These are phyloP conservation scores for Pristis pectinata DNA, from an alignment of 2,797 vertebrate species.

Conservation along the genomic window DNA sequence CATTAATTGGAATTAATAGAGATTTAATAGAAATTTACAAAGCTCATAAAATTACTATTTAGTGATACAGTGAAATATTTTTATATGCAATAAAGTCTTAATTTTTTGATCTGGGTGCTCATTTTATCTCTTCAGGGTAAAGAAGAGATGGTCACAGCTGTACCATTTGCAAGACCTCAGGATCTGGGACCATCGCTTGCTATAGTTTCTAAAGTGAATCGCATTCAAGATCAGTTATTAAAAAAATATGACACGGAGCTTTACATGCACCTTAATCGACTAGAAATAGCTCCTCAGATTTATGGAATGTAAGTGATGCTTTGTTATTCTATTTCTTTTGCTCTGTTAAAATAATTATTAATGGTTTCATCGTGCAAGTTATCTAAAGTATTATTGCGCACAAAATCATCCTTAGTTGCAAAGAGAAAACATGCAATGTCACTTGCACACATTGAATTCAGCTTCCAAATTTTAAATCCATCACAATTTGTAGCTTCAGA, in stretches of 20 bases:
- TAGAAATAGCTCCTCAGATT: slow-evolving; percentile 97
- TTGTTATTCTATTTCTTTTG: not conserved
- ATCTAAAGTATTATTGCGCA: not conserved
- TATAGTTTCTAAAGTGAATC: slow-evolving; percentile 95
- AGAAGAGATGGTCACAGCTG: slow-evolving; percentile 82
- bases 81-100: too few relatives aligned
- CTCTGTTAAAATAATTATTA: not conserved
- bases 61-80: not conserved
- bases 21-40: not conserved
- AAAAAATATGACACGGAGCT: slow-evolving; percentile 96
- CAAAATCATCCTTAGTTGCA: too few relatives aligned
- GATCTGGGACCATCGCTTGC: slow-evolving; percentile 90
- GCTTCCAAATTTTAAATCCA: too few relatives aligned
- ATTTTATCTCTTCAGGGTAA: slow-evolving; percentile 67
- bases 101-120: not conserved
- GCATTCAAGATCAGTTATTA: slow-evolving; percentile 92
- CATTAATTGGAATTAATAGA: not conserved
- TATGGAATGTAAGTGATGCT: slow-evolving; percentile 88
- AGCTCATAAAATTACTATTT: not conserved
- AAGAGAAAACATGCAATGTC: too few relatives aligned
- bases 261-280: slow-evolving; percentile 92
- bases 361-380: not conserved
- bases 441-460: too few relatives aligned
- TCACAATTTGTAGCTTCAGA: too few relatives aligned
- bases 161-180: slow-evolving; percentile 90